phyloP scores from a whole-genome alignment of 1,140 invertebrate species.

The Adelges cooleyi region DNA sequence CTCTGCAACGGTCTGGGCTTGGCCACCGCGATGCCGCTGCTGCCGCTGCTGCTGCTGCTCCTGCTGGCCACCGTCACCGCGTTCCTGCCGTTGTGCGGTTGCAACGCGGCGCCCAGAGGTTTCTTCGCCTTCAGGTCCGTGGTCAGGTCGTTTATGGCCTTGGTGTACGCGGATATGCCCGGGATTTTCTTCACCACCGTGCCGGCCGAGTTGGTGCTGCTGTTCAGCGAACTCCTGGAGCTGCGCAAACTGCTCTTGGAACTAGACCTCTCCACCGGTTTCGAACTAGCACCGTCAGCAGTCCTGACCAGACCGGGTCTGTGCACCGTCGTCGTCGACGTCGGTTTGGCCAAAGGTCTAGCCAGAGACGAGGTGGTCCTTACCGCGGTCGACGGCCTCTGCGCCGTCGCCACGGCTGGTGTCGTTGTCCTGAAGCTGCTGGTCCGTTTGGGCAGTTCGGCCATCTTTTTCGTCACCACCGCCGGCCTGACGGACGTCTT shows the following conservation, averaged over 20 bases:
- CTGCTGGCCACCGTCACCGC: no score
- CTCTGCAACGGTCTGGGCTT: constrained; percentile 29
- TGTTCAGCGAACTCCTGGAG: constrained; percentile 69
- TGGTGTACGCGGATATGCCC: constrained; percentile 35
- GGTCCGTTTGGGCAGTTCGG: constrained; percentile 23
- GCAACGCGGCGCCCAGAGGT: constrained; percentile 42
- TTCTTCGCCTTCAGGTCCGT: constrained; percentile 35
- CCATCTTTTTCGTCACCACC: neutral
- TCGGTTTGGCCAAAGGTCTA: neutral
- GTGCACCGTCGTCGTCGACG: constrained; percentile 35
- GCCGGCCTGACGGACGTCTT: neutral
- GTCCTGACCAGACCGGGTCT: neutral
- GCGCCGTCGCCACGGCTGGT: constrained; percentile 32
- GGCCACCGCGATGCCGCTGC: constrained; percentile 33
- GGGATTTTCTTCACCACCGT: constrained; percentile 49
- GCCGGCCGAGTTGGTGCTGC: constrained; percentile 58
- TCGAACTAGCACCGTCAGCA: constrained; percentile 8
- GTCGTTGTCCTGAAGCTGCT: constrained; percentile 10
- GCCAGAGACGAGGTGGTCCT: neutral
- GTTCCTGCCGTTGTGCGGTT: constrained; percentile 47
- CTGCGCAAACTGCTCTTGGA: constrained; percentile 63
- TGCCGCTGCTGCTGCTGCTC: constrained; percentile 38
- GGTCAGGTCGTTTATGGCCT: constrained; percentile 36
- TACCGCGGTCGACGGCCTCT: neutral
- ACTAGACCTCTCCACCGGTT: constrained; percentile 47